A percentile compares a stretch with the other conserved stretches of the same genome.
phyloP scores from a whole-genome alignment of 1,140 invertebrate species.

The Olivierus martensii region DNA sequence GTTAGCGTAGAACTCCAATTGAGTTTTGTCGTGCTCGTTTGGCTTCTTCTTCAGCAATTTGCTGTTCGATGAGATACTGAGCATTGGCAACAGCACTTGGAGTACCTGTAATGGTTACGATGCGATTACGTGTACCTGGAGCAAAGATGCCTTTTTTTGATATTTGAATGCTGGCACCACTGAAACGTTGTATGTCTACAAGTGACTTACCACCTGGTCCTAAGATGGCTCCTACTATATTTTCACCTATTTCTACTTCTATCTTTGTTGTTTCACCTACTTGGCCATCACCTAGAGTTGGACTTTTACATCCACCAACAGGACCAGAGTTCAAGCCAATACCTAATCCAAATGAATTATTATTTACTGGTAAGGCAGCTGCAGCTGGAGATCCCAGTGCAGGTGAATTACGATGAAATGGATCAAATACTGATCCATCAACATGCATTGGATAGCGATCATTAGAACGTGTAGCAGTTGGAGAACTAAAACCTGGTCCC shows the following conservation, averaged over 20 bases:
- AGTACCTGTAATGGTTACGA: slow-evolving; percentile 86
- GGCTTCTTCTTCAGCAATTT: slow-evolving; percentile 85
- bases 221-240: slow-evolving; percentile 90
- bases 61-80: slow-evolving; percentile 87
- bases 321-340: slow-evolving; percentile 33
- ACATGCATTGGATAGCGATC: slow-evolving; percentile 18
- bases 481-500: slow-evolving; percentile 12
- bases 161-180: slow-evolving; percentile 93
- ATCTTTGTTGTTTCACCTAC: slow-evolving; percentile 60
- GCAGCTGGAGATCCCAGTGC: slow-evolving; percentile 31
- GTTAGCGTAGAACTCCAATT: slow-evolving; percentile 20
- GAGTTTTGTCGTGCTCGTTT: slow-evolving; percentile 74
- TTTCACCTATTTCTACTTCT: slow-evolving; percentile 73
- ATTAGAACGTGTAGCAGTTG: slow-evolving; percentile 12
- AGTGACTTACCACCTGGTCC: slow-evolving; percentile 89
- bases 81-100: slow-evolving; percentile 74
- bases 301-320: slow-evolving; percentile 49
- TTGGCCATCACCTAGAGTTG: slow-evolving; percentile 44
- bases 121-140: slow-evolving; percentile 88
- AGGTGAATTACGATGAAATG: slow-evolving; percentile 21
- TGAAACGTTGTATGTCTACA: slow-evolving; percentile 91
- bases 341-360: slow-evolving; percentile 62
- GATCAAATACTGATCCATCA: slow-evolving; percentile 19
- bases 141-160: slow-evolving; percentile 96
- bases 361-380: slow-evolving; percentile 47